Base-by-base conservation (phyloP, 2,113 vertebrate species). In the Crotalus horridus region DNA sequence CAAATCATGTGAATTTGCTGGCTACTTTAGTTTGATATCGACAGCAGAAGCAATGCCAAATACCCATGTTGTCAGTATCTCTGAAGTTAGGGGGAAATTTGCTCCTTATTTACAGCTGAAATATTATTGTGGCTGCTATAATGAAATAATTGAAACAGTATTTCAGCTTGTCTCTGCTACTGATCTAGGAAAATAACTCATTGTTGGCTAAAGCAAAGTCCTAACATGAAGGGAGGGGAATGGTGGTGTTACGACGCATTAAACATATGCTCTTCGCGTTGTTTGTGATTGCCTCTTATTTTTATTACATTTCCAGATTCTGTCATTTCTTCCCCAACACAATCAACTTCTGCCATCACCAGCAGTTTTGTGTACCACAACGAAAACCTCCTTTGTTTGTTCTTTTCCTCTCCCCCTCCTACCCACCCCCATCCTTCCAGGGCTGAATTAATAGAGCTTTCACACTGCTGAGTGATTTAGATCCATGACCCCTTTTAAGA, bases 121-220 rank as follows among this genome's bases (percentile, higher is more conserved):
- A 55, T 95, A 88, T 92, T 81, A 90, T 51, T 93, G 88, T 61
- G 94, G 93, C 94, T 95, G 93, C 93, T 94, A 93, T 93, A 97
- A 92, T 92, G 93, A 85, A 93, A 95, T 96, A 96, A 97, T 96
- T 96, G 96, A 94, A 97, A 92, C 89, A 92, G 90, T 95, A 95
- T 96, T 97, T 96, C 95, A 95, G 94, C 59, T 59, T 94, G 94
- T 39, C 95, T 95, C 88, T 23, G 90, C 48, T 39, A 0, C 92
- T 91, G 94, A 94, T 96, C 94, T 95, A 93, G 93, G 93, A 94
- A 96, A 93, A 96, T 89, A 94, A 94, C 51, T 89, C 91, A 92
- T 43, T 94, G 92, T 94, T 96, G 93, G 94, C 91, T 58, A 5
- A 0, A 7, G 93, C 81, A 92, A 95, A 96, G 95, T 94, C 94